Evolutionary conservation across 2,797 vertebrate species (phyloP).

Genomic region (Alfaro cultratus): DNA sequence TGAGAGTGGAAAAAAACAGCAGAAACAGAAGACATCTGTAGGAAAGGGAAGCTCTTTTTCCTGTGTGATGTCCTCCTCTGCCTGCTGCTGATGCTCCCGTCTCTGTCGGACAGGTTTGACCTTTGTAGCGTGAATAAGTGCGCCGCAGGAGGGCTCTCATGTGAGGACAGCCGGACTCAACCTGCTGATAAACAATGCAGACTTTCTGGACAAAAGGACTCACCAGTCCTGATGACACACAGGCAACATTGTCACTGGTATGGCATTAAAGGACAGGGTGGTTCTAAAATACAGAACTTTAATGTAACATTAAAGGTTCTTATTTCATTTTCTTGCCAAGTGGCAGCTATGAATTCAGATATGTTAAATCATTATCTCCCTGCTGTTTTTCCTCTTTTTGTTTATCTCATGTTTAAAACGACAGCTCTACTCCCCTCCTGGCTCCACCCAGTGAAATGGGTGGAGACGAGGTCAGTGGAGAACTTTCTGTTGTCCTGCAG

Average conservation of each 20-base stretch:
- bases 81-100: constrained; percentile 18
- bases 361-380: neutral
- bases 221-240: constrained; percentile 56
- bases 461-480: constrained; percentile 51
- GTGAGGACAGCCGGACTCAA: constrained; percentile 64
- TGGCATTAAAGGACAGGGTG: neutral
- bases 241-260: neutral
- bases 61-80: constrained; percentile 16
- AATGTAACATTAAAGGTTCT: constrained; percentile 4
- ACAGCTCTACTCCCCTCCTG: constrained; percentile 62
- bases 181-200: constrained; percentile 73
- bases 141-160: constrained; percentile 45
- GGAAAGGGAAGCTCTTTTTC: neutral
- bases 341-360: neutral
- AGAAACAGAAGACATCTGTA: neutral
- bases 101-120: constrained; percentile 64
- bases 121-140: constrained; percentile 59
- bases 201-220: constrained; percentile 9
- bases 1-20: neutral
- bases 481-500: constrained; percentile 10
- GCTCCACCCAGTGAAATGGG: constrained; percentile 62
- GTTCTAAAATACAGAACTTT: neutral
- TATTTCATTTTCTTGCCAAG: constrained; percentile 79
- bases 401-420: constrained; percentile 38
- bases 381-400: neutral